Evolutionary conservation across 2,888 invertebrate genomes (phyloP).

Genomic region (Cheilosia scutellata): DNA sequence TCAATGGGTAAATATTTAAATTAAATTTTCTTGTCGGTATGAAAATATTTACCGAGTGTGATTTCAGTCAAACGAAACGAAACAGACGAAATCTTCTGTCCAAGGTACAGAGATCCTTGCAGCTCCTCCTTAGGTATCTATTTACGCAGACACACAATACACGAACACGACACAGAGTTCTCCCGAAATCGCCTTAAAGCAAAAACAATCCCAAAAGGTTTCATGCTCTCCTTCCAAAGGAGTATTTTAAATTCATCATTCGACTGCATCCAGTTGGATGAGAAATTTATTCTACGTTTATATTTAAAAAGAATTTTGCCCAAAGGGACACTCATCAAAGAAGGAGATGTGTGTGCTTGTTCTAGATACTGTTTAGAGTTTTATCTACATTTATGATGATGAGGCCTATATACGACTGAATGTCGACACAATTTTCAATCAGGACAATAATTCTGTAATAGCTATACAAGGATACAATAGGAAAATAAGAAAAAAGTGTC

Average conservation of each 20-base stretch:
- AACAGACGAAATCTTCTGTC: slow-evolving; percentile 27
- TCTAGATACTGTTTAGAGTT: neutral
- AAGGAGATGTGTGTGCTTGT: neutral
- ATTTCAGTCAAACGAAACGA: slow-evolving; percentile 12
- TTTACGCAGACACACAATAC: slow-evolving; percentile 9
- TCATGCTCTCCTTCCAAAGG: slow-evolving; percentile 17
- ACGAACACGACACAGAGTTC: neutral
- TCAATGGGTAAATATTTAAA: slow-evolving; percentile 39
- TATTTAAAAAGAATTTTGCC: slow-evolving; percentile 27
- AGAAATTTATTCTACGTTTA: slow-evolving; percentile 29
- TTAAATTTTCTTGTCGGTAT: slow-evolving; percentile 35
- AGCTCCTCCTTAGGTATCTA: neutral
- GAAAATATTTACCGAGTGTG: slow-evolving; percentile 57
- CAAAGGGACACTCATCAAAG: neutral
- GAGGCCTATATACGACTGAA: neutral
- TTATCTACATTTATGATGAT: neutral
- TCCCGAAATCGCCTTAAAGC: slow-evolving; percentile 32
- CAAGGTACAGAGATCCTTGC: neutral
- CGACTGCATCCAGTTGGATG: slow-evolving; percentile 45
- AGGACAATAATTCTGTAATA: slow-evolving; percentile 4
- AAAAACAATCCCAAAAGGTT: slow-evolving; percentile 34
- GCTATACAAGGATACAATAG: neutral
- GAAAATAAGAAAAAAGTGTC: too few species aligned
- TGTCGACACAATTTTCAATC: slow-evolving; percentile 8
- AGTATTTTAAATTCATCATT: slow-evolving; percentile 60